Evolutionary conservation across 2,888 invertebrate genomes (phyloP), one percentile per base, ranked within the genome.

Genomic region (Campoletis raptor): DNA sequence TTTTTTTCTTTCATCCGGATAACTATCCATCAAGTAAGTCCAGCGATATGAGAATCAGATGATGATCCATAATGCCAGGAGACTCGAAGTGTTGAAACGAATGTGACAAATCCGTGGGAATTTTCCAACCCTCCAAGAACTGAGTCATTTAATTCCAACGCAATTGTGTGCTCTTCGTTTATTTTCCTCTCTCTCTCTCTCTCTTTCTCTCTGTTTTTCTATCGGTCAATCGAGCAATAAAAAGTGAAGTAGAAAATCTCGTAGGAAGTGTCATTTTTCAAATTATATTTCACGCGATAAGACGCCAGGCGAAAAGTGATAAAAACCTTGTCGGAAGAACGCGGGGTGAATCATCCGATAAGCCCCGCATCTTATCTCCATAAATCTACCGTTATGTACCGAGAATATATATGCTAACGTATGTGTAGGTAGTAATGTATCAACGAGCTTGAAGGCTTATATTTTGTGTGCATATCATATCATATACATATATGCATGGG

Each of bases 341-440:
- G 24, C 15, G 64, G 45, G 77, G 72, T 78, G 72, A 78, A 72
- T 83, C 83, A 83, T 72, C 77, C 72, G 77, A 83, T 83, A 83
- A 83, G 83, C 83, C 42, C 57, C 57, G 42, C 70, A 5, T 70
- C 70, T 61, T 72, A 78, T 83, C 83, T 30, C 64, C 72, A 72
- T 66, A 66, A 72, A 83, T 83, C 77, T 72, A 77, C 77, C 40
- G 48, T 67, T 82, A 82, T 45, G 76, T 54, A 82, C 74, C 21
- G 52, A 57, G 70, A 40, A 64, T 66, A 81, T 80, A n/a, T 67
- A 67, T 15, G 37, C 37, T 12, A 40, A 69, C 67, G n/a, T 72
- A 40, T 45, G 48, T 72, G 52, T 72, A 72, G 70, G 52, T 72
- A 72, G 70, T 45, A 45, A 70, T 70, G 45, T 70, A 70, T 70